These are phyloP conservation scores for Nematopogon swammerdamellus DNA, from an alignment of 2,888 invertebrate genomes.

Conservation along the genomic window DNA sequence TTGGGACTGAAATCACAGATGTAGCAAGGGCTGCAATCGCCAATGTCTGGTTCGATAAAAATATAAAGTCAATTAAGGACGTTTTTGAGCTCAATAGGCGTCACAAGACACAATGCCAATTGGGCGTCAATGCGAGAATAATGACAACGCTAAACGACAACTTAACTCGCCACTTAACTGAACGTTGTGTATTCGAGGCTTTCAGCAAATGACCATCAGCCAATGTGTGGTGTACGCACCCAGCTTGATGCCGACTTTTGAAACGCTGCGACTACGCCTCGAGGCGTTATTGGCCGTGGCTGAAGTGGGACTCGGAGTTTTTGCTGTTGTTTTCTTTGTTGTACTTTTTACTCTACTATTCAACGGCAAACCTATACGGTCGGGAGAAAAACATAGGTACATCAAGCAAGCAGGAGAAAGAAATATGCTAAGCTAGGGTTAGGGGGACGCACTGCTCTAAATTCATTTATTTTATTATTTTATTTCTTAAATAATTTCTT, in stretches of 20 bases:
- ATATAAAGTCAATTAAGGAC: too few relatives aligned
- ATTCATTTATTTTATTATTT: too few relatives aligned
- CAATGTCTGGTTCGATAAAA: too few relatives aligned
- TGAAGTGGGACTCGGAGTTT: conserved; percentile 11
- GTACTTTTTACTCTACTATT: conserved; percentile 38
- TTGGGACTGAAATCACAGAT: too few relatives aligned
- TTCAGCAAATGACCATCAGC: conserved; percentile 8
- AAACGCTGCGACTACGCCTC: conserved; percentile 44
- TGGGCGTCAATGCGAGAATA: too few relatives aligned
- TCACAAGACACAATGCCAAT: too few relatives aligned
- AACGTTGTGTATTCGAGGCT: too few relatives aligned
- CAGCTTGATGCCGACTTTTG: conserved; percentile 55
- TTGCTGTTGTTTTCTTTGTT: conserved; percentile 3
- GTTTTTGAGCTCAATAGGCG: too few relatives aligned
- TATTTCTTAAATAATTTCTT: too few relatives aligned
- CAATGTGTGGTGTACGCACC: conserved; percentile 40
- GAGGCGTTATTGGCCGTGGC: conserved; percentile 16
- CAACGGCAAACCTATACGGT: conserved; percentile 60
- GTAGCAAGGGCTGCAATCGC: too few relatives aligned
- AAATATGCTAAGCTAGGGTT: not conserved
- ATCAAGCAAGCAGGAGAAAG: not conserved
- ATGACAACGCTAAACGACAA: too few relatives aligned
- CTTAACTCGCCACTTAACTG: too few relatives aligned
- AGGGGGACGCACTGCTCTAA: not conserved
- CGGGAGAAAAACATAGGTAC: conserved; percentile 24